Evolutionary conservation across 2,797 vertebrate genomes (phyloP).

Genomic region (Macropodus opercularis): DNA sequence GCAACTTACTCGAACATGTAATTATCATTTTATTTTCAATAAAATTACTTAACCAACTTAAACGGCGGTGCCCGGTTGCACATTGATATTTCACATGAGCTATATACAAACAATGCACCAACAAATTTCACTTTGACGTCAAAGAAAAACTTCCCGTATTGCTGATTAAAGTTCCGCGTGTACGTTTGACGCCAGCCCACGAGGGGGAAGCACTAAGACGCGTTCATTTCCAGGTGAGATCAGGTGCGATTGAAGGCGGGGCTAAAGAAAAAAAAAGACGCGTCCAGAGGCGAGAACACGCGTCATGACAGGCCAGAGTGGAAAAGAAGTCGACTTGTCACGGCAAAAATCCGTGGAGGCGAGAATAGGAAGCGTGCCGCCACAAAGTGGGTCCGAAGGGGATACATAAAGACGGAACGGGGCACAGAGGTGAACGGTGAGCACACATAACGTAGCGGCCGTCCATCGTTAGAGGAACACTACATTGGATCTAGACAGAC

Average conservation of each 20-base stretch:
- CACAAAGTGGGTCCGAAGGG: slow-evolving; percentile 28
- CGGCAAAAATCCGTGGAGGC: slow-evolving; percentile 9
- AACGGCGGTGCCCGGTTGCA: too few species aligned
- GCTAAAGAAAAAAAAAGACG: slow-evolving; percentile 5
- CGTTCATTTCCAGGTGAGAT: slow-evolving; percentile 54
- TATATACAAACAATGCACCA: too few species aligned
- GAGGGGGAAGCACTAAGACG: background rate
- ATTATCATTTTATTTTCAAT: background rate
- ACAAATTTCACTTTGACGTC: too few species aligned
- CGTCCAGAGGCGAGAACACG: slow-evolving; percentile 23
- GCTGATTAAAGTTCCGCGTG: background rate
- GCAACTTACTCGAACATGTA: too few species aligned
- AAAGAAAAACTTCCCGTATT: too few species aligned
- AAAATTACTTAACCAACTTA: too few species aligned
- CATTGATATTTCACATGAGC: too few species aligned
- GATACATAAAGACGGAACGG: slow-evolving; percentile 7
- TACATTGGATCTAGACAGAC: slow-evolving; percentile 30
- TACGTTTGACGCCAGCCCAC: background rate
- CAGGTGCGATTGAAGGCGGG: slow-evolving; percentile 58
- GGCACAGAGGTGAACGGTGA: slow-evolving; percentile 38
- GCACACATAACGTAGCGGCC: background rate
- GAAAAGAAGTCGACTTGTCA: slow-evolving; percentile 10
- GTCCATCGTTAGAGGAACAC: slow-evolving; percentile 52
- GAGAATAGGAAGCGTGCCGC: slow-evolving; percentile 23
- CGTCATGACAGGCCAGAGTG: slow-evolving; percentile 51